phyloP scores from a whole-genome alignment of 2,113 vertebrate species.

The Gavia stellata region DNA sequence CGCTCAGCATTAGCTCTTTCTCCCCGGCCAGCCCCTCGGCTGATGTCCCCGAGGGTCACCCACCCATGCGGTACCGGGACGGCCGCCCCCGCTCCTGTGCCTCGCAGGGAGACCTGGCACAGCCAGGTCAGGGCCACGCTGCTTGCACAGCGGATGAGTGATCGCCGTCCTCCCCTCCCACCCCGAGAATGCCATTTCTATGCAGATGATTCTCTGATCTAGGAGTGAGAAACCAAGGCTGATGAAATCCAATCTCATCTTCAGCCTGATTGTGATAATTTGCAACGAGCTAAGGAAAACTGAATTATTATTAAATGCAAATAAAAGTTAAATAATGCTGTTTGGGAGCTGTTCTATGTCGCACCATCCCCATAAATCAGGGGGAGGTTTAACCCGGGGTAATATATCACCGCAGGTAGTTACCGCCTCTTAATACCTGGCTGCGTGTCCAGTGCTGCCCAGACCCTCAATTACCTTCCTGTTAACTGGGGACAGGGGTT shows the following conservation, averaged over 20 bases:
- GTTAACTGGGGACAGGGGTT: fast-evolving
- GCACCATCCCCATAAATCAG: neutral
- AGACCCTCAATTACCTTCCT: neutral
- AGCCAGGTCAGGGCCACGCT: neutral
- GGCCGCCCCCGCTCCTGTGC: neutral
- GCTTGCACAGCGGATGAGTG: fast-evolving
- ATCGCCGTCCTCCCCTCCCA: neutral
- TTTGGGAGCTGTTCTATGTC: neutral
- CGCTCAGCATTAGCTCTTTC: neutral
- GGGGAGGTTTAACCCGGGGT: neutral
- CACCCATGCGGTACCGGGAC: fast-evolving
- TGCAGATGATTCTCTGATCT: neutral
- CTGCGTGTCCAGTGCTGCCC: neutral
- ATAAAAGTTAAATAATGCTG: neutral
- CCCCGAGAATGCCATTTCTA: neutral
- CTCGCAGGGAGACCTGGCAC: neutral
- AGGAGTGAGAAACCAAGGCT: neutral
- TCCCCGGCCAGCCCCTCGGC: neutral
- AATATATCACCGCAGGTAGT: neutral
- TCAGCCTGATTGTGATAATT: neutral
- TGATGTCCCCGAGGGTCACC: neutral
- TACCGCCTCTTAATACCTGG: neutral
- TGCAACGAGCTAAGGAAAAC: neutral
- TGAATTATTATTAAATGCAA: constrained; percentile 25
- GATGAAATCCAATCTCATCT: neutral